Evolutionary conservation across 2,888 invertebrate genomes (phyloP).

Genomic region (Drosophila incognita): DNA sequence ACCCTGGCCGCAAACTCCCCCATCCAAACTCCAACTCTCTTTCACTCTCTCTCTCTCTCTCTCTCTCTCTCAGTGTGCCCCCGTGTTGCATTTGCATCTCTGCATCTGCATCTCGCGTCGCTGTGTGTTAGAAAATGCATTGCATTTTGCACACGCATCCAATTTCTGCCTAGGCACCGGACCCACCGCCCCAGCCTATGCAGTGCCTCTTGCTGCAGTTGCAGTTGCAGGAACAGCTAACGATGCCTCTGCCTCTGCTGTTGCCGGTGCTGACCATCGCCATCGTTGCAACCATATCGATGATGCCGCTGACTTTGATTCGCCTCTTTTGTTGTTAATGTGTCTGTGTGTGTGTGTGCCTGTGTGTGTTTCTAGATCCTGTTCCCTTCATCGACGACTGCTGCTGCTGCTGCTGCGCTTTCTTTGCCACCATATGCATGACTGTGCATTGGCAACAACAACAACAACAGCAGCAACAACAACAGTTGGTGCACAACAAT

Average conservation of each 20-base stretch:
- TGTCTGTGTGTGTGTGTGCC: conserved; percentile 9
- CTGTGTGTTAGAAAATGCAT: conserved; percentile 75
- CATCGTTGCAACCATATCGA: conserved; percentile 69
- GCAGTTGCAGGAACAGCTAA: conserved; percentile 4
- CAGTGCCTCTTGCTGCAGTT: conserved; percentile 5
- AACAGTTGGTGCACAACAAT: conserved; percentile 51
- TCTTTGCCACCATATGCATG: conserved; percentile 65
- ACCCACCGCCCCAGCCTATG: background rate
- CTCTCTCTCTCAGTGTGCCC: conserved; percentile 1
- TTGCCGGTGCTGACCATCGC: conserved; percentile 40
- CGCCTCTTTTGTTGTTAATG: conserved; percentile 63
- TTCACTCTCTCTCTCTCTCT: background rate
- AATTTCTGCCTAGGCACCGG: conserved; percentile 65
- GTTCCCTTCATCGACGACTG: conserved; percentile 30
- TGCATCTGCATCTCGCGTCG: conserved; percentile 78
- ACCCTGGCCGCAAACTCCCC: conserved; percentile 39
- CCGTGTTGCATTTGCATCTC: conserved; percentile 59
- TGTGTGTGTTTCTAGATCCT: conserved; percentile 41
- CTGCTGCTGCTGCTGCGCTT: conserved; percentile 52
- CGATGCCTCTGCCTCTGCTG: conserved; percentile 6
- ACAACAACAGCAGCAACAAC: conserved; percentile 34
- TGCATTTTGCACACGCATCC: conserved; percentile 81
- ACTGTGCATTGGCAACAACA: conserved; percentile 17
- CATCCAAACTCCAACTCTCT: background rate
- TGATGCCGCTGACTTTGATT: conserved; percentile 79